Evolutionary conservation across 2,888 invertebrate genomes (phyloP).

Genomic region (Hydraecia micacea): DNA sequence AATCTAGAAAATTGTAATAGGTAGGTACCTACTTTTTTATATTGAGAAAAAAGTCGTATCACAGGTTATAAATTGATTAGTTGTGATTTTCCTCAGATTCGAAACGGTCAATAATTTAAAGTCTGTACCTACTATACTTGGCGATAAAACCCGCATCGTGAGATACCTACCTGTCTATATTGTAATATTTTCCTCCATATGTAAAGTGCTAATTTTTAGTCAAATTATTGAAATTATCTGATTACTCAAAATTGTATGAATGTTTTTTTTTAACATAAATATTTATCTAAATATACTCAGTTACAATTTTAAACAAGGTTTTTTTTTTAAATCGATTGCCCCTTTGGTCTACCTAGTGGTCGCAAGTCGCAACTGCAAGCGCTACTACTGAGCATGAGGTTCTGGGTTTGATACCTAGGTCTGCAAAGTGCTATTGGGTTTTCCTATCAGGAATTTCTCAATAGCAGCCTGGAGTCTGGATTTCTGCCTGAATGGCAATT

Average conservation of each 20-base stretch:
- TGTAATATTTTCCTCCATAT: slow-evolving; percentile 25
- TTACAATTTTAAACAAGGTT: background rate
- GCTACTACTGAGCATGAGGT: no score
- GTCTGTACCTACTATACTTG: background rate
- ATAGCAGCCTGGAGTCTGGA: background rate
- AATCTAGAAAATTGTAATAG: background rate
- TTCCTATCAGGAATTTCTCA: background rate
- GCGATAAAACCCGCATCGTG: slow-evolving; percentile 53
- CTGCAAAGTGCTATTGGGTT: background rate
- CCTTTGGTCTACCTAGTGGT: background rate
- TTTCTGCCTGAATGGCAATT: background rate
- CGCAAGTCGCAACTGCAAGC: background rate
- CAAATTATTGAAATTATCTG: slow-evolving; percentile 9
- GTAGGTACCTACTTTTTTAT: no score
- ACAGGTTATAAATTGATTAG: background rate
- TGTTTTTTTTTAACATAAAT: background rate
- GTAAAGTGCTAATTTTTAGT: background rate
- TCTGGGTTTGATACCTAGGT: background rate
- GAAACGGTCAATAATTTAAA: slow-evolving; percentile 6
- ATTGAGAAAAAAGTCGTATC: background rate
- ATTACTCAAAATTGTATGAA: background rate
- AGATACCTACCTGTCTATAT: slow-evolving; percentile 25
- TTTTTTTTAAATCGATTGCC: background rate
- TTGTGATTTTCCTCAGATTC: slow-evolving; percentile 35
- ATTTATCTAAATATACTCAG: background rate